phyloP scores from a whole-genome alignment of 2,797 vertebrate species.

The Dallia pectoralis region DNA sequence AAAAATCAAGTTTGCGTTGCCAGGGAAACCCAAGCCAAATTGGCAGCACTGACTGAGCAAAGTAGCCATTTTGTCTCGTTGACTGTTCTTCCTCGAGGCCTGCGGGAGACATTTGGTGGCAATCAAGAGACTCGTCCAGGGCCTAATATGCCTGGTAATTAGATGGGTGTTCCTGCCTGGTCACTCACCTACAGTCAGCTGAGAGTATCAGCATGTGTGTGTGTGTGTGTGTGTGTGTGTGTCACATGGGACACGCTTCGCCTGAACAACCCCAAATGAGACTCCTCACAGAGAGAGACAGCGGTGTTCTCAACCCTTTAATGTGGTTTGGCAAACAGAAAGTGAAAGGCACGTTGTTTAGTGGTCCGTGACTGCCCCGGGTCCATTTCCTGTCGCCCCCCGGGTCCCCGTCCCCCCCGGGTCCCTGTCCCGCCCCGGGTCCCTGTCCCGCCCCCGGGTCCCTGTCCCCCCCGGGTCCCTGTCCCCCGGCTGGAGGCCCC shows the following conservation, averaged over 20 bases:
- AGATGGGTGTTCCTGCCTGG: background rate
- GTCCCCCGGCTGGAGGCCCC: slow-evolving; percentile 26
- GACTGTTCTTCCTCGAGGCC: slow-evolving; percentile 53
- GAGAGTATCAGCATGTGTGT: background rate
- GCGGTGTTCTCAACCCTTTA: background rate
- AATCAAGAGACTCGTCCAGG: slow-evolving; percentile 17
- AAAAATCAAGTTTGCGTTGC: slow-evolving; percentile 75
- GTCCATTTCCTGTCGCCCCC: no score
- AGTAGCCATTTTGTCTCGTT: slow-evolving; percentile 74
- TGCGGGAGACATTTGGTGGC: slow-evolving; percentile 22
- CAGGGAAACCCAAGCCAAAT: slow-evolving; percentile 73
- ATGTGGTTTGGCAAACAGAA: background rate
- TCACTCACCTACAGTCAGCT: background rate
- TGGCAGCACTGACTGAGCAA: slow-evolving; percentile 67
- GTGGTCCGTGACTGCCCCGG: background rate
- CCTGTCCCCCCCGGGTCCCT: background rate
- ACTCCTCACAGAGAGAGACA: background rate
- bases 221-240: slow-evolving; percentile 6
- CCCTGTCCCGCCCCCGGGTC: no score
- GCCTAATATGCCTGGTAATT: slow-evolving; percentile 24
- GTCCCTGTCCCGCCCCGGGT: background rate
- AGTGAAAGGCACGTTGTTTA: no score
- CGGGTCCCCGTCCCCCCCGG: no score
- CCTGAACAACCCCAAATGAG: background rate
- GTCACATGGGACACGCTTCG: background rate